These are phyloP conservation scores for Polymixis lichenea DNA, from an alignment of 2,888 invertebrate species.

Conservation along the genomic window DNA sequence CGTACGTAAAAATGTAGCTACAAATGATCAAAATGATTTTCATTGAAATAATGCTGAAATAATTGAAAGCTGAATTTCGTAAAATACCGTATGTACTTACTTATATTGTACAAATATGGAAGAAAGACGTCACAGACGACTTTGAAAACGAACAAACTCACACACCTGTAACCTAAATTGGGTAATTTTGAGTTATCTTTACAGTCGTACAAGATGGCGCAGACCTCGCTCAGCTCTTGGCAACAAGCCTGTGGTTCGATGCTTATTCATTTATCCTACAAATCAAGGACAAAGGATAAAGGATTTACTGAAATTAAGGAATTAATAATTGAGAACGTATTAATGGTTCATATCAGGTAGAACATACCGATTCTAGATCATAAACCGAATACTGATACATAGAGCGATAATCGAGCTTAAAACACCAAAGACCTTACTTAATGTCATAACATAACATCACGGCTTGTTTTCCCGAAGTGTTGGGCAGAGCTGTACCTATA, in stretches of 20 bases:
- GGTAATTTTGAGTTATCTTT: conserved; percentile 51
- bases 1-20: neutral
- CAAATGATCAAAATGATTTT: neutral
- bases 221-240: conserved; percentile 22
- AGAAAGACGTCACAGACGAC: conserved; percentile 58
- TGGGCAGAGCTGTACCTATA: too few relatives aligned
- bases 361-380: too few relatives aligned
- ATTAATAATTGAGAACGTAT: too few relatives aligned
- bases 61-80: conserved; percentile 34
- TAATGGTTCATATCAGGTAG: neutral
- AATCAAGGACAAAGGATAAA: neutral
- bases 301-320: neutral
- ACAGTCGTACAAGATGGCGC: conserved; percentile 7
- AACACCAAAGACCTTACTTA: too few relatives aligned
- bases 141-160: conserved; percentile 59
- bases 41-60: conserved; percentile 25
- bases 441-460: too few relatives aligned
- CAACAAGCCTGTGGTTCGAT: conserved; percentile 5
- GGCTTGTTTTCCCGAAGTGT: too few relatives aligned
- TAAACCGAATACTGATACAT: too few relatives aligned
- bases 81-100: conserved; percentile 12
- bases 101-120: conserved; percentile 38
- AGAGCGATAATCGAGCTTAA: too few relatives aligned
- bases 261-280: conserved; percentile 2
- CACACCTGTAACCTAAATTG: conserved; percentile 64